phyloP scores from a whole-genome alignment of 2,113 vertebrate genomes.

The Albula goreensis region DNA sequence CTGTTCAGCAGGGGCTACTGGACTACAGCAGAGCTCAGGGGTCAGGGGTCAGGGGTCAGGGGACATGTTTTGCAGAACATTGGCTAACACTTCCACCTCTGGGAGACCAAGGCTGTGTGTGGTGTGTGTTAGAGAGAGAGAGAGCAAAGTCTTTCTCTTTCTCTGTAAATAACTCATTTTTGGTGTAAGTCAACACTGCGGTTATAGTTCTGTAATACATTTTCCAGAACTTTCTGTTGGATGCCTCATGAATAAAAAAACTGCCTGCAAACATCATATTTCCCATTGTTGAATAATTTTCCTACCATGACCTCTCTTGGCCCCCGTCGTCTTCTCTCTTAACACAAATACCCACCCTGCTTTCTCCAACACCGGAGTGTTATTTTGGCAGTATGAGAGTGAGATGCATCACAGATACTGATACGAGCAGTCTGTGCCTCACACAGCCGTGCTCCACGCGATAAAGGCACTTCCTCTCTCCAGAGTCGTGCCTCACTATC shows the following conservation, averaged over 20 bases:
- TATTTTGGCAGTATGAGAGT: background rate
- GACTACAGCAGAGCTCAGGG: background rate
- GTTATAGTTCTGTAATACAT: no score
- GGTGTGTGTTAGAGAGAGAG: background rate
- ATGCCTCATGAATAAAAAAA: no score
- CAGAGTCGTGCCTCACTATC: conserved; percentile 50
- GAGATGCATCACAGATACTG: background rate
- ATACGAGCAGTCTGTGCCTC: background rate
- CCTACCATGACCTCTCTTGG: background rate
- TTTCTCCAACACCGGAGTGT: background rate
- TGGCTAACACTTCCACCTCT: background rate
- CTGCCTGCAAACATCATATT: no score
- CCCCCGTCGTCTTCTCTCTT: no score
- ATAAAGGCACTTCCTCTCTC: conserved; percentile 50
- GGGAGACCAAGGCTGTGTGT: background rate
- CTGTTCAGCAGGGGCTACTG: background rate
- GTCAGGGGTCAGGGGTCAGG: background rate
- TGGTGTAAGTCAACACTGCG: no score
- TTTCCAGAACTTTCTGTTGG: no score
- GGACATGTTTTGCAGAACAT: background rate
- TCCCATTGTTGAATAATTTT: no score
- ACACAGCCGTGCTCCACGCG: conserved; percentile 29
- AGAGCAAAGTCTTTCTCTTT: no score
- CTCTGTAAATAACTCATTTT: no score
- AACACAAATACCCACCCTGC: background rate